Conservation (phyloP, 1,140 invertebrate genomes). For the Hylaeus volcanicus region DNA sequence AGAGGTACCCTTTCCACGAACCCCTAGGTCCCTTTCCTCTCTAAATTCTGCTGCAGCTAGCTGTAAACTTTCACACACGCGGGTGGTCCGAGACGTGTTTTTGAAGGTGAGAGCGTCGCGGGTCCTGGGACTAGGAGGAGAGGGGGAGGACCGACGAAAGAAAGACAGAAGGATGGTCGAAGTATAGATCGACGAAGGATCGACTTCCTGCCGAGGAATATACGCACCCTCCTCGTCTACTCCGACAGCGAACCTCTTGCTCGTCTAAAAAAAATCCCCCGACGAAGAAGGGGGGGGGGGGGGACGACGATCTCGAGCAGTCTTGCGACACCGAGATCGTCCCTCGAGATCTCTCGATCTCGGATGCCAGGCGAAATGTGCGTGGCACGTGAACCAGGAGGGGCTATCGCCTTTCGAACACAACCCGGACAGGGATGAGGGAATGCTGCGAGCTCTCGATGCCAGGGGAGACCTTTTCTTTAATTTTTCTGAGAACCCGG, state of each 20-base stretch:
- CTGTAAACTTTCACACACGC: conserved; percentile 64
- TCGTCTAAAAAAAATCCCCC: conserved; percentile 4
- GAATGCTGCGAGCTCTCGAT: background rate
- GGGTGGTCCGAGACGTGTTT: conserved; percentile 62
- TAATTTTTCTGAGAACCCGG: conserved; percentile 21
- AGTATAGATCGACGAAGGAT: conserved; percentile 40
- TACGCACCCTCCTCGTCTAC: conserved; percentile 28
- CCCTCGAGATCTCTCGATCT: conserved; percentile 33
- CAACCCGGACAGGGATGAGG: background rate
- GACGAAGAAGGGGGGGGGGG: background rate
- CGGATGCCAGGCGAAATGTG: conserved; percentile 52
- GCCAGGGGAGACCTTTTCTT: conserved; percentile 16
- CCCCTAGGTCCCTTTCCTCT: background rate
- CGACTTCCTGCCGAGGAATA: conserved; percentile 46
- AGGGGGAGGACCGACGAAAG: conserved; percentile 2
- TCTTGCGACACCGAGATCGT: conserved; percentile 46
- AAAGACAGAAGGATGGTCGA: conserved; percentile 18
- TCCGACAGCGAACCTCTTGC: conserved; percentile 10
- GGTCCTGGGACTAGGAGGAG: background rate
- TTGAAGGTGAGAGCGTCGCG: conserved; percentile 21
- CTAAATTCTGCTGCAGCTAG: conserved; percentile 20
- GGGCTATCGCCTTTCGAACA: conserved; percentile 48
- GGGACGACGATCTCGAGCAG: conserved; percentile 17
- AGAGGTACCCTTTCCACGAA: conserved; percentile 14
- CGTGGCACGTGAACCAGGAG: conserved; percentile 45